Evolutionary conservation across 2,888 invertebrate genomes (phyloP), one percentile per base, ranked within the genome.

Genomic region (Tipula confusa): DNA sequence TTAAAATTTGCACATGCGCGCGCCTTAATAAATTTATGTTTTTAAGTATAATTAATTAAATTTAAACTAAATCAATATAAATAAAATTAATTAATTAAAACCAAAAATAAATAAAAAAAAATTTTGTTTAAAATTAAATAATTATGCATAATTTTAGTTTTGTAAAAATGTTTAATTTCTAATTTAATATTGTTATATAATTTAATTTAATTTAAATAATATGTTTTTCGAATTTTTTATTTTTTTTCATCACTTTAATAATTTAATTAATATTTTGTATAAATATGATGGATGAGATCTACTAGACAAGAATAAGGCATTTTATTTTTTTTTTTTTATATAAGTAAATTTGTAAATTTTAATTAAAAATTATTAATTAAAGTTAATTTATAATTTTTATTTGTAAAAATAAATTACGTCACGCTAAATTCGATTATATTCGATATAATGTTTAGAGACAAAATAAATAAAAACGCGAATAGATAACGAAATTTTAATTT

Each of bases 111-210:
- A n/a, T n/a, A n/a, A 64, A 64, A 64, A 43, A 15, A n/a, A n/a
- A n/a, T 43, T 43, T 43, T 33, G 33, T 33, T 6, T 33, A 33
- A 64, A 64, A 64, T 64, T 64, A 64, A 64, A 64, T 64, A 64
- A 64, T 24, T 64, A 64, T 24, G 18, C 18, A 64, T 64, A 64
- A 64, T 64, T 64, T 64, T 64, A 64, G 64, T 64, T 64, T 64
- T 64, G 64, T 64, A 64, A 64, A n/a, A n/a, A 64, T 24, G 18
- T 24, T 64, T 24, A 24, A 64, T 64, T 24, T 64, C 7, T 64
- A 64, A 64, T 24, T 64, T 64, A 24, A 64, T 64, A 24, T 64
- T 64, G 64, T 64, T 64, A 64, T 64, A 64, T 64, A 64, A 64
- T 64, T 64, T 64, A 64, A 64, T 64, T 64, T 64, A 64, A 64